phyloP scores from a whole-genome alignment of 2,888 invertebrate species.

The Lissocephala sabroskyi region DNA sequence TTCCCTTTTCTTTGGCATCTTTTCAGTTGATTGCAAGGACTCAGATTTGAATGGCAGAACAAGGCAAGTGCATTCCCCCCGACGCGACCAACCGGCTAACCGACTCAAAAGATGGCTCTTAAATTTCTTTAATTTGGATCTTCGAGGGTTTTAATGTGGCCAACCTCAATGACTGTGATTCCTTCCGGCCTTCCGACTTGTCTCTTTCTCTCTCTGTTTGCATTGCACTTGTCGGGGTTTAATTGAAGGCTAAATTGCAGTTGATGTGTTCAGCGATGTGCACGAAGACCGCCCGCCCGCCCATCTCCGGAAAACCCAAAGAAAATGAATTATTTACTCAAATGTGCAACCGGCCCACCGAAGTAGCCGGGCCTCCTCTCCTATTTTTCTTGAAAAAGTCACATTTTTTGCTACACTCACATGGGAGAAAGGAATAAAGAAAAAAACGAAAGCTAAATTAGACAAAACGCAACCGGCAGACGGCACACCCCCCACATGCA shows the following conservation, averaged over 20 bases:
- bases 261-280: conserved; percentile 20
- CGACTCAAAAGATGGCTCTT: no score
- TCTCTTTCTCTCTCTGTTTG: conserved; percentile 42
- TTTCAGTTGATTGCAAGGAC: no score
- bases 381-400: conserved; percentile 2
- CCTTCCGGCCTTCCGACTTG: not conserved
- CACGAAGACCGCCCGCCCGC: no score
- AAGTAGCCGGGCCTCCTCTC: not conserved
- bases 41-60: no score
- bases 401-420: conserved; percentile 17
- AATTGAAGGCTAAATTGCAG: conserved; percentile 69
- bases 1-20: no score
- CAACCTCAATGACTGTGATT: no score
- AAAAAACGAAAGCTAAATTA: conserved; percentile 46
- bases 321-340: conserved; percentile 44
- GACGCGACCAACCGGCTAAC: no score
- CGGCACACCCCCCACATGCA: conserved; percentile 20
- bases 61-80: no score
- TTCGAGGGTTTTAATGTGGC: no score
- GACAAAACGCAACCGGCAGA: conserved; percentile 30
- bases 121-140: no score
- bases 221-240: conserved; percentile 70
- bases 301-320: no score
- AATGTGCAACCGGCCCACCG: not conserved
- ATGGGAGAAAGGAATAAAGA: not conserved